phyloP scores from a whole-genome alignment of 2,113 vertebrate species.

The Hylia prasina region DNA sequence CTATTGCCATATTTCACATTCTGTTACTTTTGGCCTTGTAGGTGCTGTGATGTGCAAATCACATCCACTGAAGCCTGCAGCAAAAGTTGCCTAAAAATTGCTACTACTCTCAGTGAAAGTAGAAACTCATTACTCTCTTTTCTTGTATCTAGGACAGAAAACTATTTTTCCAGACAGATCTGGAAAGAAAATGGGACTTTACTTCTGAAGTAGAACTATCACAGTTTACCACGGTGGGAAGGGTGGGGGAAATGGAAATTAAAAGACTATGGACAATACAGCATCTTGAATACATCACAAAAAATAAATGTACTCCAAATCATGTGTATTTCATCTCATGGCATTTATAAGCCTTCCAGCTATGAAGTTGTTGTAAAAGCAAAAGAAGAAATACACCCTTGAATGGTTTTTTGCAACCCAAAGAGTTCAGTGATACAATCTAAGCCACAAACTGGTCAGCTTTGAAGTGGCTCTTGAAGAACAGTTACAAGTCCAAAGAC shows the following conservation, averaged over 20 bases:
- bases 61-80: background rate
- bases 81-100: background rate
- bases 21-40: background rate
- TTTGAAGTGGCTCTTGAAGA: slow-evolving; percentile 4
- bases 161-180: background rate
- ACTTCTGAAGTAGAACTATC: background rate
- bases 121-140: background rate
- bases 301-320: background rate
- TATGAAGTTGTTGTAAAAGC: background rate
- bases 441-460: background rate
- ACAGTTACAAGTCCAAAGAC: background rate
- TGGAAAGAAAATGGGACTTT: background rate
- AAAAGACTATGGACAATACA: background rate
- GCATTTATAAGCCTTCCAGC: background rate
- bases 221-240: background rate
- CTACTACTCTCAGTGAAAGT: background rate
- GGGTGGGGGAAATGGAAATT: background rate
- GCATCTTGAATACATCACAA: background rate
- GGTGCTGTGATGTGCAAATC: background rate
- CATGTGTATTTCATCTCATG: background rate
- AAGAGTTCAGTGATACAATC: background rate
- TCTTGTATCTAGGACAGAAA: background rate
- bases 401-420: background rate
- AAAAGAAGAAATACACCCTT: background rate
- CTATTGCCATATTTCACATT: background rate